These are phyloP conservation scores for Cheilosia impressa DNA, from an alignment of 2,888 invertebrate genomes.

Conservation along the genomic window DNA sequence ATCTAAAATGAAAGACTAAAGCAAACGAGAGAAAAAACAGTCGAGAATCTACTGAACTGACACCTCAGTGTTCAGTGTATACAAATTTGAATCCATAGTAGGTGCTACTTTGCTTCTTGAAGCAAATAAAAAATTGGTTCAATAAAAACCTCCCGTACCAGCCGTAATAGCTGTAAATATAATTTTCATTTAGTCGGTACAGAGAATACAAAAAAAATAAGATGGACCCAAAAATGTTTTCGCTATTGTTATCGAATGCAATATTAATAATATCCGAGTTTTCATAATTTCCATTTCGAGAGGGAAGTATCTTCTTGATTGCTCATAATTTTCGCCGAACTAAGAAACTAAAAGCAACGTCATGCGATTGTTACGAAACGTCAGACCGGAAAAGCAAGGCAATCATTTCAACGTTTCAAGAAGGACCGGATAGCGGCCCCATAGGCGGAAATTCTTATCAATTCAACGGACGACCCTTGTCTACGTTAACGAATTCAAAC, in stretches of 20 bases:
- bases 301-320: neutral
- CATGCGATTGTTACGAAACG: neutral
- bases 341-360: conserved; percentile 12
- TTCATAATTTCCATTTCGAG: conserved; percentile 36
- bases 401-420: conserved; percentile 37
- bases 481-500: conserved; percentile 20
- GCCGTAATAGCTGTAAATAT: too few species aligned
- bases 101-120: too few species aligned
- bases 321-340: neutral
- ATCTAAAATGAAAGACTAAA: too few species aligned
- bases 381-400: conserved; percentile 4
- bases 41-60: too few species aligned
- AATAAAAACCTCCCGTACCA: too few species aligned
- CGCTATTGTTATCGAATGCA: conserved; percentile 24
- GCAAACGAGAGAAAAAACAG: too few species aligned
- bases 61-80: too few species aligned
- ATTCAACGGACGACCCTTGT: conserved; percentile 15
- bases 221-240: conserved; percentile 50
- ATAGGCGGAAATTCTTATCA: conserved; percentile 8
- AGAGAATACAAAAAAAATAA: too few species aligned
- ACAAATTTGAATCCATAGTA: too few species aligned
- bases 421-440: conserved; percentile 7
- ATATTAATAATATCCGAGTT: conserved; percentile 11
- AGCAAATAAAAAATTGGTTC: too few species aligned
- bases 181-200: too few species aligned